These are phyloP conservation scores for Epinotia brunnichana DNA, from an alignment of 2,888 invertebrate species.

Conservation along the genomic window DNA sequence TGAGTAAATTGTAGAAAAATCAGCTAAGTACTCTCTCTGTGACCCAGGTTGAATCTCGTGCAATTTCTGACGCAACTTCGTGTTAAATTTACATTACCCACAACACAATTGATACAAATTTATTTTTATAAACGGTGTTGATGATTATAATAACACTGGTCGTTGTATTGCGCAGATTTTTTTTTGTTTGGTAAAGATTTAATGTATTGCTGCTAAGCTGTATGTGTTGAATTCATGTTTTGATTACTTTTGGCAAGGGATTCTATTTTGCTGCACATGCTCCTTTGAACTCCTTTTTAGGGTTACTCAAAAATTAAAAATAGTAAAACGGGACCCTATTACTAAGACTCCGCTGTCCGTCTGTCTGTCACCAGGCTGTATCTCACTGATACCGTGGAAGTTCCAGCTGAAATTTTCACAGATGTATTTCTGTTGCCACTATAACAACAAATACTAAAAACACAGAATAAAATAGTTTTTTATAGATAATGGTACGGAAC, in stretches of 20 bases:
- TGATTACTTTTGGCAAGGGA: not conserved
- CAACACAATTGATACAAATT: slow-evolving; percentile 39
- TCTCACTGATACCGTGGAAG: too few relatives aligned
- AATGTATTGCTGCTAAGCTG: not conserved
- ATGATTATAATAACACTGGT: slow-evolving; percentile 10
- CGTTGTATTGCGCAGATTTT: not conserved
- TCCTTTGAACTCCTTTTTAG: not conserved
- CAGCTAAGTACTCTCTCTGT: slow-evolving; percentile 36
- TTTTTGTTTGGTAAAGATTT: not conserved
- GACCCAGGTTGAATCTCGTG: slow-evolving; percentile 51
- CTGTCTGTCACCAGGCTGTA: too few relatives aligned
- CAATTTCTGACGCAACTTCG: slow-evolving; percentile 65
- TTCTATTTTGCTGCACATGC: not conserved
- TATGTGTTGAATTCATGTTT: not conserved
- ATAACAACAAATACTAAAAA: too few relatives aligned
- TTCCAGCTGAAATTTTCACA: too few relatives aligned
- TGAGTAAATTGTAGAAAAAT: slow-evolving; percentile 33
- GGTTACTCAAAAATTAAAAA: too few relatives aligned
- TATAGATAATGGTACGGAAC: too few relatives aligned
- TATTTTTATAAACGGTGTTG: slow-evolving; percentile 11
- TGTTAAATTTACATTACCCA: slow-evolving; percentile 50
- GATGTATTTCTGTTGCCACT: too few relatives aligned
- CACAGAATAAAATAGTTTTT: too few relatives aligned
- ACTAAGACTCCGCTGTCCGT: too few relatives aligned
- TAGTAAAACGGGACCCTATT: too few relatives aligned